Evolutionary conservation across 2,113 vertebrate species (phyloP).

Genomic region (Stigmatopora nigra): DNA sequence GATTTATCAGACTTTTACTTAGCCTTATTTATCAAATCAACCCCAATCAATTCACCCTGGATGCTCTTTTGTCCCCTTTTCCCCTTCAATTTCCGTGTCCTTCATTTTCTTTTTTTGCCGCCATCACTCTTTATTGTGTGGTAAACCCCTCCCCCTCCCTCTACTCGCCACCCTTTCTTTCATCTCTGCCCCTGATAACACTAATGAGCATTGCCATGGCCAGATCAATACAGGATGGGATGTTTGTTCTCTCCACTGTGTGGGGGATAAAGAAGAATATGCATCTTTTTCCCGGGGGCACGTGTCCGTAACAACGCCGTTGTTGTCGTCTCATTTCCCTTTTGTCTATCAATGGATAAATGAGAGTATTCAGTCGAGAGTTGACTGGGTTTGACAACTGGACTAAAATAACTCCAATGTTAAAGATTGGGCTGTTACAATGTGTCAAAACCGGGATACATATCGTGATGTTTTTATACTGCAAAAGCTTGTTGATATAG

Average conservation of each 20-base stretch:
- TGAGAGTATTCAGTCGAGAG: constrained; percentile 27
- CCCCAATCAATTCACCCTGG: constrained; percentile 25
- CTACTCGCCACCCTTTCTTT: constrained; percentile 48
- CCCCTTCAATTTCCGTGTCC: constrained; percentile 32
- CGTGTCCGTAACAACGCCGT: constrained; percentile 23
- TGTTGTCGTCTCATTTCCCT: constrained; percentile 46
- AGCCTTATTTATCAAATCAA: constrained; percentile 40
- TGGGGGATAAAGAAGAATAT: constrained; percentile 72
- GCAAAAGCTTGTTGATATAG: too few species aligned
- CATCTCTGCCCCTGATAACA: constrained; percentile 56
- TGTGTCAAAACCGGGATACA: too few species aligned
- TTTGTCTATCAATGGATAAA: constrained; percentile 42
- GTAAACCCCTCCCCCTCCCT: constrained; percentile 2
- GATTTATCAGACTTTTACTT: constrained; percentile 44
- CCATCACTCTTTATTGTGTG: constrained; percentile 41
- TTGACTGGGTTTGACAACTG: constrained; percentile 13
- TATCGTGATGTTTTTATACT: too few species aligned
- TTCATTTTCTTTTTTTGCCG: constrained; percentile 46
- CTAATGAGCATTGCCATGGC: constrained; percentile 70
- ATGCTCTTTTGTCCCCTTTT: constrained; percentile 24
- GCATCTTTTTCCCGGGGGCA: constrained; percentile 53
- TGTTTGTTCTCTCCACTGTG: constrained; percentile 60
- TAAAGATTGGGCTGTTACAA: background rate
- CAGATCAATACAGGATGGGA: constrained; percentile 73
- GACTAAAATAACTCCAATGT: constrained; percentile 23